Conservation (phyloP, 1,140 invertebrate genomes). For the Saccostrea echinata region DNA sequence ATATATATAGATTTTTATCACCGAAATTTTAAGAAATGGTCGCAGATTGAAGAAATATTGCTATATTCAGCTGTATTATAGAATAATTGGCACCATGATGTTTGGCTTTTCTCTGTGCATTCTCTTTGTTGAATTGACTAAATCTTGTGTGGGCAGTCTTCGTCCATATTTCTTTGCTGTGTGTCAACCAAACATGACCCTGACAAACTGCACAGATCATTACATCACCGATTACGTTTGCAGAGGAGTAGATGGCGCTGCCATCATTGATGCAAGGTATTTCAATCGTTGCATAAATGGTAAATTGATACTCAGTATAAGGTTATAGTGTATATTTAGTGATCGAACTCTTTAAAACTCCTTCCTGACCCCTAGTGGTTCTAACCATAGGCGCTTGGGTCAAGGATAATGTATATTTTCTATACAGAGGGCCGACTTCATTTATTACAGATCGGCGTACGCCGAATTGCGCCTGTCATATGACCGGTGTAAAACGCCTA, state of each 20-base stretch:
- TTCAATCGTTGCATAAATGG: too few relatives aligned
- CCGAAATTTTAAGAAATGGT: not conserved
- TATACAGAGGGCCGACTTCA: too few relatives aligned
- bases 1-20: not conserved
- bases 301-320: too few relatives aligned
- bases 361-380: too few relatives aligned
- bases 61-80: not conserved
- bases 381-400: too few relatives aligned
- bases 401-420: too few relatives aligned
- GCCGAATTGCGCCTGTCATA: too few relatives aligned
- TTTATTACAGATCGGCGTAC: too few relatives aligned
- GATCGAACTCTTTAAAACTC: too few relatives aligned
- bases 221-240: conserved; percentile 49
- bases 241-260: not conserved
- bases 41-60: not conserved
- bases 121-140: conserved; percentile 45
- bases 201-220: conserved; percentile 41
- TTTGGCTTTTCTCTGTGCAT: conserved; percentile 45
- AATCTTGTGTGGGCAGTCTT: conserved; percentile 52
- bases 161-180: conserved; percentile 56
- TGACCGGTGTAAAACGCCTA: too few relatives aligned
- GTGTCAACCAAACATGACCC: conserved; percentile 45
- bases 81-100: conserved; percentile 38
- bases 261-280: conserved; percentile 40
- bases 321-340: too few relatives aligned